Percentiles rank a stretch among this genome's conserved stretches.
These are phyloP conservation scores for Saguinus imperator DNA, from an alignment of 2,113 vertebrate species.

Conservation along the genomic window DNA sequence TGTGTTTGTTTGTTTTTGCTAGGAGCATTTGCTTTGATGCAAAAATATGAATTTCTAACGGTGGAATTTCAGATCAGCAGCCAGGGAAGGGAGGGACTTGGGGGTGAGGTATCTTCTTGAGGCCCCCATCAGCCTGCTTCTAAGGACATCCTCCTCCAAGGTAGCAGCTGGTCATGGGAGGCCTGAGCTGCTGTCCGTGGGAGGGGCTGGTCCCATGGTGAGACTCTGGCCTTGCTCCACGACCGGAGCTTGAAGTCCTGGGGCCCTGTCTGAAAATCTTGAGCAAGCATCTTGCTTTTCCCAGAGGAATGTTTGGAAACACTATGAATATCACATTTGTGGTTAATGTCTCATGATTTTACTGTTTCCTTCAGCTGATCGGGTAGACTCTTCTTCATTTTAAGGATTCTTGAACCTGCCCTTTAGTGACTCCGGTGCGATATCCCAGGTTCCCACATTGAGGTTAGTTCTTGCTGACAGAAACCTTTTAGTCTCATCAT, in stretches of 20 bases:
- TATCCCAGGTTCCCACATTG: conserved; percentile 42
- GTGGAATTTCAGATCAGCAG: conserved; percentile 24
- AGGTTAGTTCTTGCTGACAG: conserved; percentile 59
- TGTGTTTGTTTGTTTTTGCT: neutral
- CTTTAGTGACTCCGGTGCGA: neutral
- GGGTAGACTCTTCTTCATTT: conserved; percentile 45
- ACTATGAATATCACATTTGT: conserved; percentile 23
- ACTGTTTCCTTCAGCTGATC: conserved; percentile 13
- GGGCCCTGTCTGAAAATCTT: conserved; percentile 36
- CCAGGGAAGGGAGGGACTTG: neutral
- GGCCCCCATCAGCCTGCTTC: neutral
- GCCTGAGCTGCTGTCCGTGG: neutral
- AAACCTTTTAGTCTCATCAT: conserved; percentile 61
- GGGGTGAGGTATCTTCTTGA: neutral
- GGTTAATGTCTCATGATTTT: conserved; percentile 25
- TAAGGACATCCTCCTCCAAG: neutral
- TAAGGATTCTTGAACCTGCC: conserved; percentile 45
- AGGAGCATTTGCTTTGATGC: conserved; percentile 9
- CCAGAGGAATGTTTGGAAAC: conserved; percentile 64
- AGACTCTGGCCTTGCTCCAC: conserved; percentile 49
- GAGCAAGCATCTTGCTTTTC: conserved; percentile 66
- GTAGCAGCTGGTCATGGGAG: neutral
- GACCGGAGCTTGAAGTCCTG: conserved; percentile 1
- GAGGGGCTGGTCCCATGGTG: neutral
- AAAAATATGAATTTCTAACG: neutral